Conservation (phyloP, 2,888 invertebrate species). For the Nemoura dubitans region DNA sequence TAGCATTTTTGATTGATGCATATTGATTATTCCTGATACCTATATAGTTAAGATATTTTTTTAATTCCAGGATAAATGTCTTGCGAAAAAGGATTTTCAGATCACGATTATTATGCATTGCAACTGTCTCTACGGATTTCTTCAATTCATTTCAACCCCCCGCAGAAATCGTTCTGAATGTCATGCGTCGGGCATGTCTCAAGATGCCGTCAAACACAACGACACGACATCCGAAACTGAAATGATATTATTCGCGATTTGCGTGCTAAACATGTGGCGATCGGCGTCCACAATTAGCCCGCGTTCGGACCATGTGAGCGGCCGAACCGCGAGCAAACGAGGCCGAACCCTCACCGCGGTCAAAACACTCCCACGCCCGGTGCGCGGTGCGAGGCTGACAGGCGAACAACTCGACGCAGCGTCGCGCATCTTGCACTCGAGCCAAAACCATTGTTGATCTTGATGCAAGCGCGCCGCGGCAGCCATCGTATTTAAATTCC, state of each 20-base stretch:
- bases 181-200: conserved; percentile 46
- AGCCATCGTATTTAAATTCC: neutral
- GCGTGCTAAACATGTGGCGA: neutral
- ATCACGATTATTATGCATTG: too few relatives aligned
- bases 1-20: too few relatives aligned
- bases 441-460: conserved; percentile 12
- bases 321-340: neutral
- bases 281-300: neutral
- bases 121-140: too few relatives aligned
- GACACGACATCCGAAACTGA: neutral
- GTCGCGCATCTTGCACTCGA: neutral
- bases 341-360: neutral
- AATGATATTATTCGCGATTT: neutral
- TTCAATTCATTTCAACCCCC: too few relatives aligned
- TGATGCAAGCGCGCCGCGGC: neutral
- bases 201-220: neutral
- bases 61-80: too few relatives aligned
- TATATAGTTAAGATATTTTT: too few relatives aligned
- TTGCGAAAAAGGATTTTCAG: too few relatives aligned
- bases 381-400: neutral
- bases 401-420: neutral
- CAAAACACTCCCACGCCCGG: neutral
- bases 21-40: too few relatives aligned
- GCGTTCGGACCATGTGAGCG: neutral
- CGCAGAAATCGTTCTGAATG: too few relatives aligned